Evolutionary conservation across 2,888 invertebrate species (phyloP).

Genomic region (Rhamphomyia laevipes): DNA sequence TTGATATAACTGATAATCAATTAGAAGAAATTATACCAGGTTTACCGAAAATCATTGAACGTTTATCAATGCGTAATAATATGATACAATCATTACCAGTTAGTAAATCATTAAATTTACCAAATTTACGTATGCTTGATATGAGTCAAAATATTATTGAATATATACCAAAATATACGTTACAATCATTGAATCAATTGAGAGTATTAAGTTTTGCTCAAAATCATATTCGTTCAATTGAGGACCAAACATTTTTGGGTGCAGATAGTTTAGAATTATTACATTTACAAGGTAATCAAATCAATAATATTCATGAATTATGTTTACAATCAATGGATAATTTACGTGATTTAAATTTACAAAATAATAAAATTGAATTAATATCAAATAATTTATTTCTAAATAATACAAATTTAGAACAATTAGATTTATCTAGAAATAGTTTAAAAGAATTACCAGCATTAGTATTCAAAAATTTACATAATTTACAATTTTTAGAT

Average conservation of each 20-base stretch:
- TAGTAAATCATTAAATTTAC: slow-evolving; percentile 58
- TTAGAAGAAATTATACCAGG: slow-evolving; percentile 66
- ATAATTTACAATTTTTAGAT: slow-evolving; percentile 60
- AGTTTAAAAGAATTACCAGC: slow-evolving; percentile 56
- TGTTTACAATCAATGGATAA: slow-evolving; percentile 50
- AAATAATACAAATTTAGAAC: slow-evolving; percentile 50
- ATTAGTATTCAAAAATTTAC: slow-evolving; percentile 48
- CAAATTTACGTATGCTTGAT: slow-evolving; percentile 60
- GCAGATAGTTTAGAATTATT: slow-evolving; percentile 57
- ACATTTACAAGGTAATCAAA: slow-evolving; percentile 62
- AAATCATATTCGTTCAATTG: slow-evolving; percentile 59
- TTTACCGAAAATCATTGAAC: slow-evolving; percentile 63
- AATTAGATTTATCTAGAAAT: slow-evolving; percentile 64
- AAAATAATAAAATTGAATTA: slow-evolving; percentile 62
- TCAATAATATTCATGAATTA: slow-evolving; percentile 52
- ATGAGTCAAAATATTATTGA: slow-evolving; percentile 64
- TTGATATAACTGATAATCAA: slow-evolving; percentile 64
- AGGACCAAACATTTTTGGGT: slow-evolving; percentile 57
- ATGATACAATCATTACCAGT: slow-evolving; percentile 55
- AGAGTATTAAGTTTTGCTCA: slow-evolving; percentile 57
- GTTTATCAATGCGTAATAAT: slow-evolving; percentile 59
- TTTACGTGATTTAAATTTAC: slow-evolving; percentile 58
- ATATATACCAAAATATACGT: slow-evolving; percentile 50
- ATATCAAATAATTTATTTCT: slow-evolving; percentile 57
- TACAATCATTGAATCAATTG: slow-evolving; percentile 55